Evolutionary conservation across 2,113 vertebrate species (phyloP).

Genomic region (Oriolus oriolus): DNA sequence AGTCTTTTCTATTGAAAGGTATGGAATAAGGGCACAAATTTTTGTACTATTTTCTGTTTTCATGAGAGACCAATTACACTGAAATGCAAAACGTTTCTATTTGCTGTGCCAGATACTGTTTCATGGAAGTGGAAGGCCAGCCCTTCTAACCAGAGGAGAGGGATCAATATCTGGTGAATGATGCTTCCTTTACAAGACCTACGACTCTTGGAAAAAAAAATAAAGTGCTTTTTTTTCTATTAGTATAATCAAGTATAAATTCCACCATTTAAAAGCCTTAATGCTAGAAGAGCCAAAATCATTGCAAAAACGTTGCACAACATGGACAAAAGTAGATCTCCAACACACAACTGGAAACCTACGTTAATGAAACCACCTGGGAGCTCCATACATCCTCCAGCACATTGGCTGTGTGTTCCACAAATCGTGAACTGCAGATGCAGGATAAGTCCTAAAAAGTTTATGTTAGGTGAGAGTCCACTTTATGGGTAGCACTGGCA

Average conservation of each 20-base stretch:
- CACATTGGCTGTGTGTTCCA: not conserved
- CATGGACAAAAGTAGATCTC: not conserved
- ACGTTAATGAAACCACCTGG: constrained; percentile 39
- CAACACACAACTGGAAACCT: constrained; percentile 13
- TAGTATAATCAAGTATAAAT: not conserved
- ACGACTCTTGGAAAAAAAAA: not conserved
- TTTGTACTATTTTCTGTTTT: not conserved
- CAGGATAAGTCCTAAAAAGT: constrained; percentile 47
- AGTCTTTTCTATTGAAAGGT: not conserved
- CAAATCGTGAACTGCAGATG: constrained; percentile 4
- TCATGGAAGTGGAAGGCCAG: not conserved
- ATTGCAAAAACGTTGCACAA: not conserved
- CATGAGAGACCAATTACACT: not conserved
- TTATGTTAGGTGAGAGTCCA: constrained; percentile 50
- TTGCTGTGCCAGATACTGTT: not conserved
- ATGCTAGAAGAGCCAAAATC: not conserved
- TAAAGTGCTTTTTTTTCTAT: not conserved
- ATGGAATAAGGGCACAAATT: not conserved
- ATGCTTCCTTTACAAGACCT: not conserved
- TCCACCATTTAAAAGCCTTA: not conserved
- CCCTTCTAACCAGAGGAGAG: not conserved
- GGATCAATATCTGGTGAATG: constrained; percentile 14
- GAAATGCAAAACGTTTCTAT: not conserved
- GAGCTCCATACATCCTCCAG: constrained; percentile 12
- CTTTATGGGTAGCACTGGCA: constrained; percentile 52